Evolutionary conservation across 2,113 vertebrate genomes (phyloP).

Genomic region (Butorides virescens): DNA sequence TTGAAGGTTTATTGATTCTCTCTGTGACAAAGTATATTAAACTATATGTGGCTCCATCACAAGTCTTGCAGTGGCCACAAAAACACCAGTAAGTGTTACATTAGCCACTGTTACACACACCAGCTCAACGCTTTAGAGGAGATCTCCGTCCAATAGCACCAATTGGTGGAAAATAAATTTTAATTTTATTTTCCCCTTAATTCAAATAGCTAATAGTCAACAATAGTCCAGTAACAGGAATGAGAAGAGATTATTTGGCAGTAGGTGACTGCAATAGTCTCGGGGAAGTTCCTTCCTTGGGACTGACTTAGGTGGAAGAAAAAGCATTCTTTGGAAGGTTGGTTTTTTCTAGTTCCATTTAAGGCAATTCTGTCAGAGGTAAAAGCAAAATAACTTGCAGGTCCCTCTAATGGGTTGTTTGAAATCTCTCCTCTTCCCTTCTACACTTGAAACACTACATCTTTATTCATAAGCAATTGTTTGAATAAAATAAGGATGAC

Average conservation of each 20-base stretch:
- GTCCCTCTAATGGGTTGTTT: background rate
- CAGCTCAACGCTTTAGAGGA: background rate
- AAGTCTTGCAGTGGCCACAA: background rate
- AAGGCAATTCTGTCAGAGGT: background rate
- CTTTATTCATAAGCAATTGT: background rate
- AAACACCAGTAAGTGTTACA: background rate
- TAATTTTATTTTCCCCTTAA: background rate
- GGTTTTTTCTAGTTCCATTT: background rate
- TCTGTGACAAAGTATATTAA: background rate
- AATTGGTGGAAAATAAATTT: background rate
- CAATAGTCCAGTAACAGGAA: background rate
- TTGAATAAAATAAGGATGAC: slow-evolving; percentile 27
- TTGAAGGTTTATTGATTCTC: background rate
- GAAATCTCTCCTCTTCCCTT: background rate
- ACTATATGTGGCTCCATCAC: background rate
- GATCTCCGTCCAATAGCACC: background rate
- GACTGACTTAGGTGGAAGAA: background rate
- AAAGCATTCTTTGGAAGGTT: background rate
- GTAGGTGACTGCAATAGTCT: background rate
- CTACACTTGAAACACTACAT: background rate
- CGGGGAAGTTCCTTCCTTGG: background rate
- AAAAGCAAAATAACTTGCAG: background rate
- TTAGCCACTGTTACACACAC: background rate
- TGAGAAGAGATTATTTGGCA: background rate
- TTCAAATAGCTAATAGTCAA: background rate